Evolutionary conservation across 1,140 invertebrate species (phyloP).

Genomic region (Cotesia typhae): DNA sequence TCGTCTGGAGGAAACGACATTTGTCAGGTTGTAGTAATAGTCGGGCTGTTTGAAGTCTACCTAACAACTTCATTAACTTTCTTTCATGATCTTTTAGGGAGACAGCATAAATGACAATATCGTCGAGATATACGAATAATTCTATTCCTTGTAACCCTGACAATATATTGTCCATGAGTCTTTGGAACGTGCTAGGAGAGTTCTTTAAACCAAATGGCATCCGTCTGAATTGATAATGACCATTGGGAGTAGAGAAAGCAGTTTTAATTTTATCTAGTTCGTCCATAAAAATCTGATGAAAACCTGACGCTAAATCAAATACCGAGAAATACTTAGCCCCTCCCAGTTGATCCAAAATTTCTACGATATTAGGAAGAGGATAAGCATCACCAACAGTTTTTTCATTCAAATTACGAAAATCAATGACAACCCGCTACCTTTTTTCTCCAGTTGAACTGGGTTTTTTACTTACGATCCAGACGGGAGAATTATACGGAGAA

Average conservation of each 20-base stretch:
- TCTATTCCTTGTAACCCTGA: too few species aligned
- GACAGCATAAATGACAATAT: too few species aligned
- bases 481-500: not conserved
- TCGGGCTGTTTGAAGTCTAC: not conserved
- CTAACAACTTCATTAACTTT: not conserved
- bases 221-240: not conserved
- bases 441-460: not conserved
- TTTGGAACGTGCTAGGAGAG: too few species aligned
- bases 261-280: not conserved
- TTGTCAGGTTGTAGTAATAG: not conserved
- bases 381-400: not conserved
- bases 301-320: not conserved
- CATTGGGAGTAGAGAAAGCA: not conserved
- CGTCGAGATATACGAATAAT: too few species aligned
- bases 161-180: too few species aligned
- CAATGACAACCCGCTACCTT: not conserved
- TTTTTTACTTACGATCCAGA: conserved; percentile 1
- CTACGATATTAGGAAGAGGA: not conserved
- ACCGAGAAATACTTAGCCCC: not conserved
- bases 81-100: not conserved
- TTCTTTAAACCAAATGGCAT: not conserved
- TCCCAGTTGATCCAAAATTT: not conserved
- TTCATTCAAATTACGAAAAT: conserved; percentile 12
- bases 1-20: not conserved
- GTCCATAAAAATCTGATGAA: not conserved